phyloP scores from a whole-genome alignment of 2,888 invertebrate species.

The Drosophila subsilvestris region DNA sequence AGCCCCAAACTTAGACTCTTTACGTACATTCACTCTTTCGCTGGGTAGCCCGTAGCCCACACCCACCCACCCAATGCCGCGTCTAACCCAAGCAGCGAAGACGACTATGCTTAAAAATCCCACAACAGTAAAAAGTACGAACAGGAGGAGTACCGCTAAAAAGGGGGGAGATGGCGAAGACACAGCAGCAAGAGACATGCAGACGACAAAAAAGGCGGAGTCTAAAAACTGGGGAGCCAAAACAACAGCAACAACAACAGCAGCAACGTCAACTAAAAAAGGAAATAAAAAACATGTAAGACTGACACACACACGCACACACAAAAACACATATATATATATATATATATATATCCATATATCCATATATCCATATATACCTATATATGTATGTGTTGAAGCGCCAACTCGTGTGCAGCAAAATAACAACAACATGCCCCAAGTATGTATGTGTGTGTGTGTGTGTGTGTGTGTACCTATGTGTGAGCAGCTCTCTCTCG shows the following conservation, averaged over 20 bases:
- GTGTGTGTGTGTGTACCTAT: conserved; percentile 55
- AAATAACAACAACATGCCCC: conserved; percentile 55
- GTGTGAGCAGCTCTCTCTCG: conserved; percentile 54
- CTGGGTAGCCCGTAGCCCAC: conserved; percentile 49
- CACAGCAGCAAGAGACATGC: conserved; percentile 72
- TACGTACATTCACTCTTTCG: conserved; percentile 71
- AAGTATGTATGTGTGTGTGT: conserved; percentile 55
- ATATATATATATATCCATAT: conserved; percentile 24
- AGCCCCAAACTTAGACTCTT: conserved; percentile 27
- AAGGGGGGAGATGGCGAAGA: conserved; percentile 43
- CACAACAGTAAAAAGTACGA: conserved; percentile 70
- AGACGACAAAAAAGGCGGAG: conserved; percentile 82
- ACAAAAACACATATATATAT: conserved; percentile 36
- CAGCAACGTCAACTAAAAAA: conserved; percentile 56
- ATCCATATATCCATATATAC: conserved; percentile 17
- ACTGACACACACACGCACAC: conserved; percentile 62
- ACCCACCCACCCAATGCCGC: conserved; percentile 1
- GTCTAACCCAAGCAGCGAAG: conserved; percentile 25
- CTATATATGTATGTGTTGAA: conserved; percentile 47
- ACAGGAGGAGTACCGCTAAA: conserved; percentile 11
- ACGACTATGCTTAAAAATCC: conserved; percentile 74
- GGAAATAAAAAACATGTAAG: conserved; percentile 77
- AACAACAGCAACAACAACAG: conserved; percentile 53
- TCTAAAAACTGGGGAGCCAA: conserved; percentile 81
- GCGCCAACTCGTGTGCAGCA: conserved; percentile 81